Evolutionary conservation across 2,888 invertebrate species (phyloP).

Genomic region (Troides oblongomaculatus): DNA sequence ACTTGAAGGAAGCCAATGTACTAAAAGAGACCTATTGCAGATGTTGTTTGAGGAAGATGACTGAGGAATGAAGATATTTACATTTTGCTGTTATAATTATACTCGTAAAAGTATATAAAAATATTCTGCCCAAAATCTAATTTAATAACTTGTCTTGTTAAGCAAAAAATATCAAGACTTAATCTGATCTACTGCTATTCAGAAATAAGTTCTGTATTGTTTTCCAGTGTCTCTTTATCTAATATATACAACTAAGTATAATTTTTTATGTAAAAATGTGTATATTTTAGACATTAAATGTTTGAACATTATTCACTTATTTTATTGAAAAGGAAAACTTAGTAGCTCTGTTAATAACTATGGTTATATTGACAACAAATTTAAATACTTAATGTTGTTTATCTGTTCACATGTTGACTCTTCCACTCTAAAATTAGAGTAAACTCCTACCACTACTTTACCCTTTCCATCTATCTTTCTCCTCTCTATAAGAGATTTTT

Average conservation of each 20-base stretch:
- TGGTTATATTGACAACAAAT: too few species aligned
- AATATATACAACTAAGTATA: constrained; percentile 15
- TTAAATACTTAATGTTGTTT: too few species aligned
- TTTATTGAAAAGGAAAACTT: not conserved
- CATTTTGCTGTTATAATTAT: not conserved
- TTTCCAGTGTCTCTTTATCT: constrained; percentile 3
- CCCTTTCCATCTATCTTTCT: too few species aligned
- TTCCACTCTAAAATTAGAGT: too few species aligned
- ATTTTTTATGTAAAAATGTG: constrained; percentile 11
- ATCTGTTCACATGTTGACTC: too few species aligned
- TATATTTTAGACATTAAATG: constrained; percentile 16
- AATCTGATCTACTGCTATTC: not conserved
- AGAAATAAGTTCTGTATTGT: not conserved
- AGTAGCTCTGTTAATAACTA: too few species aligned
- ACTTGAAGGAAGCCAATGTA: constrained; percentile 88
- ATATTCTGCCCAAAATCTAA: not conserved
- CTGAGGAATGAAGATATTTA: constrained; percentile 30
- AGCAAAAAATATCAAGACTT: not conserved
- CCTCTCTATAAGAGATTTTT: too few species aligned
- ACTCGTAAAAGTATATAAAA: not conserved
- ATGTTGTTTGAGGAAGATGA: constrained; percentile 90
- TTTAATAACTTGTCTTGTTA: not conserved
- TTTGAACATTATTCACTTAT: not conserved
- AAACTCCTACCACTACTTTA: too few species aligned
- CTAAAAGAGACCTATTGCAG: constrained; percentile 85